phyloP scores from a whole-genome alignment of 2,113 vertebrate genomes.

The Spermophilus dauricus region DNA sequence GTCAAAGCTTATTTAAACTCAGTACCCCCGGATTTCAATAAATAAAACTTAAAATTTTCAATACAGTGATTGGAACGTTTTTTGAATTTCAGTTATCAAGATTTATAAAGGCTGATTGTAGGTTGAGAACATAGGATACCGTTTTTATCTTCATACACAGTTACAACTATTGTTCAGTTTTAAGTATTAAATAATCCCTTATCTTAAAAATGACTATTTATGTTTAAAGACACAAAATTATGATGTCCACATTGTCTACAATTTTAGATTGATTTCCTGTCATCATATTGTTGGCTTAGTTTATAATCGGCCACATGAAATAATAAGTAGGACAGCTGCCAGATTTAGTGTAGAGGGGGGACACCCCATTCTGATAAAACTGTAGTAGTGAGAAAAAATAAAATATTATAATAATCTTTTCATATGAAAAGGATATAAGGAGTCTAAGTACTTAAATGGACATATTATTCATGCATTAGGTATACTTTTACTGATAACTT shows the following conservation, averaged over 20 bases:
- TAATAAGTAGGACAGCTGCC: neutral
- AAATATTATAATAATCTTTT: constrained; percentile 1
- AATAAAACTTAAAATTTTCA: neutral
- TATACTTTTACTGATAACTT: neutral
- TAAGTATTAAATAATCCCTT: constrained; percentile 56
- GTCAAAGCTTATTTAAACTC: neutral
- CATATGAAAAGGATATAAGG: neutral
- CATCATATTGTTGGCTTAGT: constrained; percentile 42
- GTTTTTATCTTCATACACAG: constrained; percentile 42
- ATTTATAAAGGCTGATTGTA: constrained; percentile 19
- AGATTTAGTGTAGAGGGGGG: neutral
- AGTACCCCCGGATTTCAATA: neutral
- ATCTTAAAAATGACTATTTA: neutral
- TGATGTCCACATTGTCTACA: constrained; percentile 20
- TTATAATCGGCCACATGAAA: constrained; percentile 25
- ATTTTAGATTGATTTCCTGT: constrained; percentile 63
- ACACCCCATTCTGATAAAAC: neutral
- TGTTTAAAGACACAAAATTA: constrained; percentile 46
- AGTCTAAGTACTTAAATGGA: neutral
- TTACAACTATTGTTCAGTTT: neutral
- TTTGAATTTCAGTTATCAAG: constrained; percentile 3
- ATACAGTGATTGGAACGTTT: neutral
- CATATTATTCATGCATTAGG: neutral
- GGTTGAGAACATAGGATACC: neutral
- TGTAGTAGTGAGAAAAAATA: constrained; percentile 19